Conservation (phyloP, 2,113 vertebrate genomes). For the Vanacampus margaritifer region DNA sequence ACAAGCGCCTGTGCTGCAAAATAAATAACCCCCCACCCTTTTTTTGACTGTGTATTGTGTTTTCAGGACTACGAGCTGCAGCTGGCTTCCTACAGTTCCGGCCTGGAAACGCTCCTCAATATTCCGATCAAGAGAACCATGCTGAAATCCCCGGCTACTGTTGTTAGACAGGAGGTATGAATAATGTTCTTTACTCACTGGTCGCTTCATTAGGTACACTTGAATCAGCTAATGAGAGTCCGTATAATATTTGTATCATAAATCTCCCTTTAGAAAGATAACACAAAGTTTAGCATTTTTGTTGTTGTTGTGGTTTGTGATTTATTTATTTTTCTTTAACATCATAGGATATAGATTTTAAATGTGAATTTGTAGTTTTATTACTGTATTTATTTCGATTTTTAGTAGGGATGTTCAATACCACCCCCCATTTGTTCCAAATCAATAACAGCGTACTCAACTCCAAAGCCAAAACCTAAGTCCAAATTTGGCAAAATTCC, state of each 20-base stretch:
- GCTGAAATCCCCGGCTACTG: slow-evolving; percentile 86
- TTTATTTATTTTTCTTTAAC: no score
- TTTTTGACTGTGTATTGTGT: background rate
- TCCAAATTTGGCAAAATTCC: no score
- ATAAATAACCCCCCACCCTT: background rate
- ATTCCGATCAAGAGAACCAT: slow-evolving; percentile 91
- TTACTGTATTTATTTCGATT: no score
- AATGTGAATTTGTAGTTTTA: no score
- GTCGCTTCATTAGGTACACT: background rate
- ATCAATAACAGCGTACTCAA: no score
- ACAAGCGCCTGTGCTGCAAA: background rate
- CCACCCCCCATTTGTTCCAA: no score
- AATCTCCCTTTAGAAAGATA: background rate
- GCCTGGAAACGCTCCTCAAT: slow-evolving; percentile 90
- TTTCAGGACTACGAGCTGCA: slow-evolving; percentile 92
- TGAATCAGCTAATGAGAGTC: background rate
- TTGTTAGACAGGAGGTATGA: slow-evolving; percentile 86
- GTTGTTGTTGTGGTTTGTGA: no score
- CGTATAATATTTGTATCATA: background rate
- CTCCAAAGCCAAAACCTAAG: no score
- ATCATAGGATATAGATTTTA: no score
- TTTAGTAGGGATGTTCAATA: no score
- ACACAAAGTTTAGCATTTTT: no score
- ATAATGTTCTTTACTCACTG: background rate
- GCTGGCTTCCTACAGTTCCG: slow-evolving; percentile 87